phyloP scores from a whole-genome alignment of 2,113 vertebrate species.

The Phodopus roborovskii region DNA sequence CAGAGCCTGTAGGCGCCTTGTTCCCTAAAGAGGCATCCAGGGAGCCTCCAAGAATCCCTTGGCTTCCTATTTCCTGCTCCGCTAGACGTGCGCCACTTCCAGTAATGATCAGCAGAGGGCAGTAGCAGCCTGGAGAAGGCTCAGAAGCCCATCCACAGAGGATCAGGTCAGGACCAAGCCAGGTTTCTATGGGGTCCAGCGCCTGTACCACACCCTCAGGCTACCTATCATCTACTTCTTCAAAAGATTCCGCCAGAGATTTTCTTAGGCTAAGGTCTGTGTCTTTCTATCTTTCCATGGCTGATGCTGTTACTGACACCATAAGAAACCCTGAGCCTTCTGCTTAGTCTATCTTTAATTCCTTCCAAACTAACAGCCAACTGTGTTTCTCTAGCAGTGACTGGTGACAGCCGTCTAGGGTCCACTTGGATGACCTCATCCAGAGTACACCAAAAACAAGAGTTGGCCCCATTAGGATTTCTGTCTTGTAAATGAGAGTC shows the following conservation, averaged over 20 bases:
- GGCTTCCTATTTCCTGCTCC: rapidly evolving
- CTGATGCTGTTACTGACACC: rapidly evolving
- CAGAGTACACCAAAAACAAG: not conserved
- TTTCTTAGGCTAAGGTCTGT: not conserved
- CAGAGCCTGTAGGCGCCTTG: rapidly evolving
- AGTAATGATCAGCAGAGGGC: slow-evolving; percentile 61
- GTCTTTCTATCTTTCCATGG: not conserved
- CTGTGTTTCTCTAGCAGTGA: not conserved
- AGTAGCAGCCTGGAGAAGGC: slow-evolving; percentile 51
- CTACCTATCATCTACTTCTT: not conserved
- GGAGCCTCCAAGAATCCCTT: rapidly evolving
- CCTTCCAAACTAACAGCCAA: not conserved
- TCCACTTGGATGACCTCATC: not conserved
- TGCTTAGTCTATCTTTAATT: not conserved
- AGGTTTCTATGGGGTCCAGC: not conserved
- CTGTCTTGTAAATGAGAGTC: not conserved
- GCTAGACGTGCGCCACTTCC: not conserved
- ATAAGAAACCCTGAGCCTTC: not conserved
- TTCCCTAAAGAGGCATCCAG: not conserved
- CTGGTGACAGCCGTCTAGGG: too few relatives aligned
- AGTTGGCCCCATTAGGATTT: not conserved
- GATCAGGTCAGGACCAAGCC: too few relatives aligned
- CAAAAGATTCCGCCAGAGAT: not conserved
- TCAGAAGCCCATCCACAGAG: rapidly evolving
- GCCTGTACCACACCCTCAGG: not conserved